Evolutionary conservation across 2,797 vertebrate genomes (phyloP).

Genomic region (Acestrorhynchus altus): DNA sequence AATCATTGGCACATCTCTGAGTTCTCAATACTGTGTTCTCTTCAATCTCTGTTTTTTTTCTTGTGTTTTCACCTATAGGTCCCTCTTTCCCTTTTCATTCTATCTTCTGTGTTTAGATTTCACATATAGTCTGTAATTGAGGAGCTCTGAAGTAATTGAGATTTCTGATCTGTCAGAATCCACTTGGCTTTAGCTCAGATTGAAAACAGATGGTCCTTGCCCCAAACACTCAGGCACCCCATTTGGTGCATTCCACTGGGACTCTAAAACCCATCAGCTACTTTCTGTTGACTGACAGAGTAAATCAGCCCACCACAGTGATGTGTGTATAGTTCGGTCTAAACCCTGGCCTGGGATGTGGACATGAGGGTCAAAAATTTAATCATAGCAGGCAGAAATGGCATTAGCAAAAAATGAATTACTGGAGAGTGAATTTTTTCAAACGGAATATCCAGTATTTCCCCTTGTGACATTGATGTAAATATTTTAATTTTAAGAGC

Average conservation of each 20-base stretch:
- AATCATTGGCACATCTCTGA: neutral
- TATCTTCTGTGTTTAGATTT: constrained; percentile 11
- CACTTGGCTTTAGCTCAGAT: constrained; percentile 35
- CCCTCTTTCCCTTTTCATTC: neutral
- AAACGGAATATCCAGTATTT: neutral
- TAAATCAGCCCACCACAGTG: constrained; percentile 1
- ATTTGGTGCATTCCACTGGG: constrained; percentile 29
- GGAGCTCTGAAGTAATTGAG: constrained; percentile 24
- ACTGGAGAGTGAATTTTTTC: neutral
- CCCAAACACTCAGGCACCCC: constrained; percentile 18
- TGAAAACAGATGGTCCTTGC: constrained; percentile 45
- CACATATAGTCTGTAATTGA: constrained; percentile 25
- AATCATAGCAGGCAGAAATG: no score
- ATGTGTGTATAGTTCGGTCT: neutral
- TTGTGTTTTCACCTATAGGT: neutral
- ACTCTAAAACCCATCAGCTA: constrained; percentile 28
- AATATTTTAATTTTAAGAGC: no score
- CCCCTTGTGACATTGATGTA: no score
- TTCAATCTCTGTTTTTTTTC: neutral
- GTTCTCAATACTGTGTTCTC: neutral
- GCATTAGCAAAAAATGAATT: no score
- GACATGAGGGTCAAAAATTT: neutral
- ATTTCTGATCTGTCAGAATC: constrained; percentile 33
- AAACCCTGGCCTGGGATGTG: neutral
- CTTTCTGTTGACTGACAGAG: constrained; percentile 4